phyloP scores from a whole-genome alignment of 2,113 vertebrate genomes.

The Martes martes region DNA sequence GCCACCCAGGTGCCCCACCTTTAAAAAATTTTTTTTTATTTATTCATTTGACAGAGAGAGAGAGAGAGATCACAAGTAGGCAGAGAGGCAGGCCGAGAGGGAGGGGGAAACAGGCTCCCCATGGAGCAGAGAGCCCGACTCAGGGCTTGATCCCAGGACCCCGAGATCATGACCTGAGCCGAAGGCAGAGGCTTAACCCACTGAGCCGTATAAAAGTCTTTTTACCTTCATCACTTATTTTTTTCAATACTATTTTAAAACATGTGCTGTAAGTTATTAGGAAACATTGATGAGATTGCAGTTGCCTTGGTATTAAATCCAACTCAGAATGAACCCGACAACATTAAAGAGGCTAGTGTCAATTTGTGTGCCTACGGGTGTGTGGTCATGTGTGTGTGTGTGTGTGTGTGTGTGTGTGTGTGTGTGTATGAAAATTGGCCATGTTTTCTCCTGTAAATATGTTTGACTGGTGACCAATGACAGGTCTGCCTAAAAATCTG shows the following conservation, averaged over 20 bases:
- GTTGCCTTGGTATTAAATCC: slow-evolving; percentile 40
- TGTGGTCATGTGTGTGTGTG: not conserved
- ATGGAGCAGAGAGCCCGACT: no score
- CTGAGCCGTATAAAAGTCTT: slow-evolving; percentile 53
- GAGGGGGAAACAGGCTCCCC: no score
- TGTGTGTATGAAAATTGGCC: not conserved
- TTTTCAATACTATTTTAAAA: slow-evolving; percentile 75
- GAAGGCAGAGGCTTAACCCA: no score
- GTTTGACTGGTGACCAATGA: not conserved
- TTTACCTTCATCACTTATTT: slow-evolving; percentile 60
- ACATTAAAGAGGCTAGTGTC: slow-evolving; percentile 7
- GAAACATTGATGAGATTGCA: slow-evolving; percentile 58
- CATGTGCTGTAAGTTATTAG: slow-evolving; percentile 64
- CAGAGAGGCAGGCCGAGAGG: no score
- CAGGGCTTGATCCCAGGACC: no score
- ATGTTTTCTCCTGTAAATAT: slow-evolving; percentile 20
- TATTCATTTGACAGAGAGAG: no score
- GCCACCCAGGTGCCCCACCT: no score
- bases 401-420: not conserved
- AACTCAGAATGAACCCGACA: slow-evolving; percentile 51
- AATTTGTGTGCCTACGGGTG: not conserved
- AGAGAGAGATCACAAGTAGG: no score
- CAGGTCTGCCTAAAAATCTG: not conserved
- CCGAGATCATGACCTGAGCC: no score
- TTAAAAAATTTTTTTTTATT: no score